Evolutionary conservation across 2,797 vertebrate genomes (phyloP).

Genomic region (Petrocephalus schoutedeni): DNA sequence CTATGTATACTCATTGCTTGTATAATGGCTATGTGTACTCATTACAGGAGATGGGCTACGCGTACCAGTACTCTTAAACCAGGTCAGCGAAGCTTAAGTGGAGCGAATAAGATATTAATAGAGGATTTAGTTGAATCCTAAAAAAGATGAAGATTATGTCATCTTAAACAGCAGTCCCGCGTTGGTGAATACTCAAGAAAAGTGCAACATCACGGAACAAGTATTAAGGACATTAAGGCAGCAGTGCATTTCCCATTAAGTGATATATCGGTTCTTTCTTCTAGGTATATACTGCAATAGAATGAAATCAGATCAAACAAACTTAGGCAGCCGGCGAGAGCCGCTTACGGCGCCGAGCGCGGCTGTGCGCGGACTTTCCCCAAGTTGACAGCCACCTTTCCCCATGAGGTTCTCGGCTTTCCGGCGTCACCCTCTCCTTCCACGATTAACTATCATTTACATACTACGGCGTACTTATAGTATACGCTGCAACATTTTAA

Average conservation of each 20-base stretch:
- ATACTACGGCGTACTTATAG: background rate
- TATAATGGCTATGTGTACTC: background rate
- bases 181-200: background rate
- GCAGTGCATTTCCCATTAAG: background rate
- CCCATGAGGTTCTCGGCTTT: background rate
- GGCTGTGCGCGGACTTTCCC: background rate
- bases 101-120: constrained; percentile 35
- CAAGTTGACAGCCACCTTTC: background rate
- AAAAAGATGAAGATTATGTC: background rate
- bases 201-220: background rate
- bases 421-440: background rate
- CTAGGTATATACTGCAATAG: background rate
- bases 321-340: background rate
- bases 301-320: background rate
- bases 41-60: background rate
- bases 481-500: background rate
- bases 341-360: background rate
- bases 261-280: background rate
- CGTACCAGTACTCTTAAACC: constrained; percentile 19
- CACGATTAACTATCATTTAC: too few species aligned
- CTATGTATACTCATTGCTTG: background rate
- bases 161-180: background rate
- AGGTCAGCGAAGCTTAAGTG: constrained; percentile 26
- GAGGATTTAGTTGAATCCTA: background rate
- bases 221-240: background rate